Evolutionary conservation across 92 coral and sea anemone genomes (phyloP).

Genomic region (Umimayanthus chanpuru): DNA sequence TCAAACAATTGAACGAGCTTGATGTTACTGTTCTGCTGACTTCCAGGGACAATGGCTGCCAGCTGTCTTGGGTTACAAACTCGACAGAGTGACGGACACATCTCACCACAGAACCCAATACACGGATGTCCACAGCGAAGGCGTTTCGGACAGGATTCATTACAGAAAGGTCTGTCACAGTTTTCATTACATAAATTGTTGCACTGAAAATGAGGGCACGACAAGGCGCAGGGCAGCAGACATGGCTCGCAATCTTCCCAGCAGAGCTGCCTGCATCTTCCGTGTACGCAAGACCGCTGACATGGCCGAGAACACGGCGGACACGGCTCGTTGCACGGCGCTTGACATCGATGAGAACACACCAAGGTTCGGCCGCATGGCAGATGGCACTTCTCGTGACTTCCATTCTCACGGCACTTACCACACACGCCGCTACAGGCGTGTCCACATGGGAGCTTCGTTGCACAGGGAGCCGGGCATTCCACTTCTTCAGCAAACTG

Average conservation of each 20-base stretch:
- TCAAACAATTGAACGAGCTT: constrained; percentile 65
- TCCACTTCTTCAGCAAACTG: not conserved
- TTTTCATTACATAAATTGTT: constrained; percentile 63
- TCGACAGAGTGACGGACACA: constrained; percentile 72
- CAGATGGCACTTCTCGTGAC: constrained; percentile 56
- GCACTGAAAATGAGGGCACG: constrained; percentile 67
- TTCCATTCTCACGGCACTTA: constrained; percentile 50
- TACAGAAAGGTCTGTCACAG: constrained; percentile 62
- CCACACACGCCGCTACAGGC: constrained; percentile 53
- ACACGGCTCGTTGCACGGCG: constrained; percentile 66
- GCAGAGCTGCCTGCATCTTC: constrained; percentile 47
- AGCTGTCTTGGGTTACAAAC: constrained; percentile 57
- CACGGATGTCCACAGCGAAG: constrained; percentile 75
- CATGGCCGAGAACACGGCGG: constrained; percentile 71
- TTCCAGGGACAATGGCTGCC: constrained; percentile 45
- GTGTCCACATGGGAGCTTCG: constrained; percentile 43
- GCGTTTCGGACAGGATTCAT: constrained; percentile 55
- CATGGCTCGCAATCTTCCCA: constrained; percentile 47
- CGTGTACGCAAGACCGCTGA: constrained; percentile 64
- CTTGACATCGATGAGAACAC: constrained; percentile 74
- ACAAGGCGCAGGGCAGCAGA: constrained; percentile 64
- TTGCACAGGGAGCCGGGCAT: constrained; percentile 54
- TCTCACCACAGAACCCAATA: constrained; percentile 81
- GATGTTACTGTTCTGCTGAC: constrained; percentile 29
- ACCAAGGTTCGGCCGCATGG: constrained; percentile 69